Evolutionary conservation across 2,888 invertebrate species (phyloP).

Genomic region (Agriopis aurantiaria): DNA sequence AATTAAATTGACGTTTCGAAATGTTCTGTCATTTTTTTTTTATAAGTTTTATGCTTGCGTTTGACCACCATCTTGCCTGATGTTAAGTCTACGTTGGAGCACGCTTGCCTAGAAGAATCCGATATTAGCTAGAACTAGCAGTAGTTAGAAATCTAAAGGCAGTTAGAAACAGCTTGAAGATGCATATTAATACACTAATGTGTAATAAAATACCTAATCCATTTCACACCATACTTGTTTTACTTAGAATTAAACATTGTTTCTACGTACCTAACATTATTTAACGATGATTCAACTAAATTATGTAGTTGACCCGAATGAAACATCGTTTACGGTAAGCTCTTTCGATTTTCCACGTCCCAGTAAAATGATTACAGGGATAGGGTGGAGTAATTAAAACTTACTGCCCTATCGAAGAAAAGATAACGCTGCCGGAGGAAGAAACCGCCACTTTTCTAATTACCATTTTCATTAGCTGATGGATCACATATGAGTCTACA

Average conservation of each 20-base stretch:
- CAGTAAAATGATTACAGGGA: conserved; percentile 41
- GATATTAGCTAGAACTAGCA: too few relatives aligned
- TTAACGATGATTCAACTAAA: conserved; percentile 4
- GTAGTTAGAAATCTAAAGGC: too few relatives aligned
- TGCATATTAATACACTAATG: neutral
- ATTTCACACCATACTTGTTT: neutral
- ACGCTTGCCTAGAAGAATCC: too few relatives aligned
- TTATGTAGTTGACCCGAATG: neutral
- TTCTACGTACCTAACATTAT: conserved; percentile 2
- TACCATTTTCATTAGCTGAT: conserved; percentile 85
- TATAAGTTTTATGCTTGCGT: too few relatives aligned
- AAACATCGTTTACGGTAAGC: neutral
- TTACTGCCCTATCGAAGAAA: conserved; percentile 81
- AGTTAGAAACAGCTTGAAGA: neutral
- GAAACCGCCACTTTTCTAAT: conserved; percentile 84
- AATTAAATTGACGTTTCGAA: too few relatives aligned
- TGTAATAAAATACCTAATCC: neutral
- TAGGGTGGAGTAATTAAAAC: conserved; percentile 79
- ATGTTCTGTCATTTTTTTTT: too few relatives aligned
- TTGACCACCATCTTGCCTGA: too few relatives aligned
- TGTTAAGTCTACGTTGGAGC: too few relatives aligned
- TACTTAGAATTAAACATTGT: neutral
- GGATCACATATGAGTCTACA: conserved; percentile 54
- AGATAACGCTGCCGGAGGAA: conserved; percentile 83
- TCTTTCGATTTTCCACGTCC: conserved; percentile 8